These are phyloP conservation scores for Perca schrenkii DNA, from an alignment of 2,113 vertebrate species.

Conservation along the genomic window DNA sequence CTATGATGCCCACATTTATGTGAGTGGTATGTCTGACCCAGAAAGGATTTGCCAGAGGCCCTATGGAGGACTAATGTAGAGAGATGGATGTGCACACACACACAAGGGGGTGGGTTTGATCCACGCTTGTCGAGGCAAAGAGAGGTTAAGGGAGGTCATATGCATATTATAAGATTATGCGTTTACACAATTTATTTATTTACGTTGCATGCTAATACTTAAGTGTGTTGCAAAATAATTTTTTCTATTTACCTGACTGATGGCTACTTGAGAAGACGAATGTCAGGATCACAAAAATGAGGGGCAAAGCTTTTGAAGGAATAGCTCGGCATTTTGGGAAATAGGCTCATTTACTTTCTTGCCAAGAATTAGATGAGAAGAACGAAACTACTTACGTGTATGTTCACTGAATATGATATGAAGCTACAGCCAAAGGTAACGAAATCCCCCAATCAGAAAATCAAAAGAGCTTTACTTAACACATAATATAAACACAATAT, in stretches of 20 bases:
- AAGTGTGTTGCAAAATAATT: background rate
- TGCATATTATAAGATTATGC: conserved; percentile 13
- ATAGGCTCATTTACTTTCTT: background rate
- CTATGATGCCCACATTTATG: conserved; percentile 62
- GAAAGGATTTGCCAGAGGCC: conserved; percentile 73
- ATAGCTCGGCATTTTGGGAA: background rate
- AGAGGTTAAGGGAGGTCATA: conserved; percentile 43
- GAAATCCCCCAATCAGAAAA: background rate
- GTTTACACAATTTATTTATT: conserved; percentile 17
- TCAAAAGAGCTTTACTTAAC: background rate
- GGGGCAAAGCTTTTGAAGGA: background rate
- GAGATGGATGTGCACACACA: conserved; percentile 45
- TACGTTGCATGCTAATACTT: background rate
- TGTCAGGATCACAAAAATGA: background rate
- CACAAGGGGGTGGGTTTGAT: conserved; percentile 44
- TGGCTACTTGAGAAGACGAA: background rate
- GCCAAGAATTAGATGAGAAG: background rate
- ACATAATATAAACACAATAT: background rate
- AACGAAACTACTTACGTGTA: background rate
- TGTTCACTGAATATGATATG: background rate
- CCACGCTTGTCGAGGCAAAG: conserved; percentile 44
- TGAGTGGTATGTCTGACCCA: conserved; percentile 75
- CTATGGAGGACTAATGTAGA: conserved; percentile 51
- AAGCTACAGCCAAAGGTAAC: background rate
- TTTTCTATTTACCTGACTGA: background rate